A percentile compares a stretch with the other conserved stretches of the same genome.
phyloP scores from a whole-genome alignment of 2,888 invertebrate genomes.

The Aplocera efformata region DNA sequence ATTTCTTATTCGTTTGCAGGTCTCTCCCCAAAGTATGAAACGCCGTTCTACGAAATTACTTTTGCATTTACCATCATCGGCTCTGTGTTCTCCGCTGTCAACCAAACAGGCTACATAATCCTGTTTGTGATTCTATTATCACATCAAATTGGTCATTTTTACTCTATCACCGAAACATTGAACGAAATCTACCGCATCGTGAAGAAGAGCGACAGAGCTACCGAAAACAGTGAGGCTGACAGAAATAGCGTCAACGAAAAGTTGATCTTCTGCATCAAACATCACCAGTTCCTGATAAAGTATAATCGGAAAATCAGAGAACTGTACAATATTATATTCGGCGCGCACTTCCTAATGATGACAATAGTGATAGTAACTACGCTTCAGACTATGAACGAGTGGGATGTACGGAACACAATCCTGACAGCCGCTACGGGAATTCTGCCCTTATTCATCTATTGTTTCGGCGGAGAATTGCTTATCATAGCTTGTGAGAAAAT shows the following conservation, averaged over 20 bases:
- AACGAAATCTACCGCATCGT: slow-evolving; percentile 35
- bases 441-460: slow-evolving; percentile 53
- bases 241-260: slow-evolving; percentile 31
- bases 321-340: slow-evolving; percentile 47
- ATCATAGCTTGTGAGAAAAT: slow-evolving; percentile 44
- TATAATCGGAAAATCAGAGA: slow-evolving; percentile 43
- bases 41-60: slow-evolving; percentile 49
- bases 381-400: slow-evolving; percentile 50
- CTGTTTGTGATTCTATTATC: slow-evolving; percentile 48
- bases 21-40: slow-evolving; percentile 47
- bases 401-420: slow-evolving; percentile 51
- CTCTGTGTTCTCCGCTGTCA: slow-evolving; percentile 51
- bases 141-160: slow-evolving; percentile 53
- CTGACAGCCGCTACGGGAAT: slow-evolving; percentile 48
- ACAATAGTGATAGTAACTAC: slow-evolving; percentile 52
- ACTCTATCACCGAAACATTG: slow-evolving; percentile 47
- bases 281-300: slow-evolving; percentile 49
- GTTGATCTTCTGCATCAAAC: slow-evolving; percentile 47
- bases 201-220: slow-evolving; percentile 12
- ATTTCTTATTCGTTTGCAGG: slow-evolving; percentile 42
- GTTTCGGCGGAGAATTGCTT: slow-evolving; percentile 56
- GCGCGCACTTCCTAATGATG: slow-evolving; percentile 55
- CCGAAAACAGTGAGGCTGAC: slow-evolving; percentile 13
- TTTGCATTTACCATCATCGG: slow-evolving; percentile 42
- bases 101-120: slow-evolving; percentile 57